Conservation (phyloP, 2,888 invertebrate species). For the Rotaria socialis region DNA sequence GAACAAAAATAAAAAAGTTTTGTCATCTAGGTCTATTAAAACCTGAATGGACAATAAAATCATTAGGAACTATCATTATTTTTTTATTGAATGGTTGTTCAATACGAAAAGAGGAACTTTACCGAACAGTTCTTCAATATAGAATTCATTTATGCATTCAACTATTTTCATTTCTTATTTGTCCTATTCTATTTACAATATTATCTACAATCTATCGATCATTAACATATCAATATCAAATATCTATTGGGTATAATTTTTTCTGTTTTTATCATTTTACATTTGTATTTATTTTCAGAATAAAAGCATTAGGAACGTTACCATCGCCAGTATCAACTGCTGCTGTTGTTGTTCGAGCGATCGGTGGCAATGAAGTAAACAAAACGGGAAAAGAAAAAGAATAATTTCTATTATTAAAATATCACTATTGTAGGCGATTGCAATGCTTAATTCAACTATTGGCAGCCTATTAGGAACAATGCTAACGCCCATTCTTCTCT, state of each 20-base stretch:
- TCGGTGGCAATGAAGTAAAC: conserved; percentile 64
- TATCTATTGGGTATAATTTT: background rate
- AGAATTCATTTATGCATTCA: background rate
- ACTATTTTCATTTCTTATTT: background rate
- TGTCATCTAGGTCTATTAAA: background rate
- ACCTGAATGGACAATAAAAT: background rate
- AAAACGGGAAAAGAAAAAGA: background rate
- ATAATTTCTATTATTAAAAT: background rate
- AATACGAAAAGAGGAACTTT: background rate
- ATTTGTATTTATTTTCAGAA: conserved; percentile 53
- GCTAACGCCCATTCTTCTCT: conserved; percentile 45
- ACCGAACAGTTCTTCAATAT: background rate
- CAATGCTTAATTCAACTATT: conserved; percentile 65
- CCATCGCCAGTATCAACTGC: conserved; percentile 67
- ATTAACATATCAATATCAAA: background rate
- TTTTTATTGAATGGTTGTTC: background rate
- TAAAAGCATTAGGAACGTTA: conserved; percentile 64
- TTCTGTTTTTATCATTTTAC: background rate
- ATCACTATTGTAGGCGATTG: conserved; percentile 58
- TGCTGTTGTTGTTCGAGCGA: conserved; percentile 64
- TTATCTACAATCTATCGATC: background rate
- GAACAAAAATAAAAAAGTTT: too few relatives aligned
- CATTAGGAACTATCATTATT: background rate
- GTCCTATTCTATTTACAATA: background rate
- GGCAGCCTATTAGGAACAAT: conserved; percentile 63